These are phyloP conservation scores for Caenorhabditis brenneri DNA, from an alignment of 1,140 invertebrate species.

Conservation along the genomic window DNA sequence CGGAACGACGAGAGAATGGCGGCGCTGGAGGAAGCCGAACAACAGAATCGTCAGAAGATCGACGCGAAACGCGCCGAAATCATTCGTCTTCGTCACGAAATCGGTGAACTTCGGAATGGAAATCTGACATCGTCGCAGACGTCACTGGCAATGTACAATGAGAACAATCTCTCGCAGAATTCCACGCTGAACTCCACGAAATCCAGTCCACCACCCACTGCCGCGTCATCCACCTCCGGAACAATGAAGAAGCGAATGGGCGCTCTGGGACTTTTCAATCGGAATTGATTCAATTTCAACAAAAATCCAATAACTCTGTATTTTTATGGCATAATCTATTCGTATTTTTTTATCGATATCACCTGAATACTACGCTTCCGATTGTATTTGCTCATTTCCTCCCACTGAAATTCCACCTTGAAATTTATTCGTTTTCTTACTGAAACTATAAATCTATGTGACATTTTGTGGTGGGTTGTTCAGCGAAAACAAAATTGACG, in stretches of 20 bases:
- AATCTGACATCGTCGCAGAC: constrained; percentile 61
- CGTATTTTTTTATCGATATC: too few relatives aligned
- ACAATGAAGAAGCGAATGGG: constrained; percentile 44
- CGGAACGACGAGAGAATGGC: constrained; percentile 4
- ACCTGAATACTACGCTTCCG: too few relatives aligned
- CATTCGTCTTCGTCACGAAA: constrained; percentile 1
- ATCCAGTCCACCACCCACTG: not conserved
- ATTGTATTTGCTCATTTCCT: too few relatives aligned
- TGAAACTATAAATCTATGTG: too few relatives aligned
- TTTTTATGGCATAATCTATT: not conserved
- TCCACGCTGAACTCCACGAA: constrained; percentile 27
- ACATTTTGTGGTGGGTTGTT: too few relatives aligned
- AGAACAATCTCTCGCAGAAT: constrained; percentile 50
- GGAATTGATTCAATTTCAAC: too few relatives aligned
- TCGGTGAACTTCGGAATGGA: constrained; percentile 77
- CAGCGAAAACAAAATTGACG: too few relatives aligned
- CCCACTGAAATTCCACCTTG: too few relatives aligned
- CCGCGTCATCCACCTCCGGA: not conserved
- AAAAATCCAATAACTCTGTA: not conserved
- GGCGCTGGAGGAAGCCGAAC: not conserved
- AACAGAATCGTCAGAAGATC: not conserved
- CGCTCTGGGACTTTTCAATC: constrained; percentile 45
- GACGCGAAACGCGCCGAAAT: not conserved
- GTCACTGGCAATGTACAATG: constrained; percentile 64
- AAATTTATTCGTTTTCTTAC: too few relatives aligned